Percentiles rank a stretch among this genome's conserved stretches.
These are phyloP conservation scores for Heptranchias perlo DNA, from an alignment of 2,113 vertebrate genomes.

Conservation along the genomic window DNA sequence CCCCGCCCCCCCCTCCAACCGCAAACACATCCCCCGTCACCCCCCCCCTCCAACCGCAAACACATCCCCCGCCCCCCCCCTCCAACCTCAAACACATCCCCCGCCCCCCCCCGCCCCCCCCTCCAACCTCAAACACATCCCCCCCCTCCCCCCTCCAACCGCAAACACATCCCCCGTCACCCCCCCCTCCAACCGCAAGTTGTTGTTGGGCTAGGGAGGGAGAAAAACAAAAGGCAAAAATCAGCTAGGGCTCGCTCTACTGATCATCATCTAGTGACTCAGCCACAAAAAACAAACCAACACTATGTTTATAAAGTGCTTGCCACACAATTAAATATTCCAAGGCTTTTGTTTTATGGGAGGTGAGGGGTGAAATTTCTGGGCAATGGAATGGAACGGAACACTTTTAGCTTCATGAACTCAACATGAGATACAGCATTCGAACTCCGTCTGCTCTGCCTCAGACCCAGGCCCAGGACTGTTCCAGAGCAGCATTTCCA, in stretches of 20 bases:
- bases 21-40: no score
- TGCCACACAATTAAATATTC: background rate
- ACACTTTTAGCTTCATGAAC: background rate
- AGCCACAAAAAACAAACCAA: background rate
- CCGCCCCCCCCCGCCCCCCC: no score
- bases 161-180: no score
- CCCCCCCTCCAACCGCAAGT: no score
- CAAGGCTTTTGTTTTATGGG: background rate
- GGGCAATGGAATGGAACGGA: background rate
- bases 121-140: no score
- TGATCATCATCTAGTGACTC: background rate
- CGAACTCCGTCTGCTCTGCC: background rate
- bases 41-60: no score
- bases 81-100: no score
- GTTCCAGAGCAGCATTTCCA: background rate
- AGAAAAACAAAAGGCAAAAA: background rate
- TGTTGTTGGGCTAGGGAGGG: background rate
- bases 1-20: no score
- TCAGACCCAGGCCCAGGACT: background rate
- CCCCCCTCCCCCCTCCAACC: no score
- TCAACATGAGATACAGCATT: background rate
- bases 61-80: no score
- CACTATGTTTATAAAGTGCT: background rate
- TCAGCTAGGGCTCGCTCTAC: no score
- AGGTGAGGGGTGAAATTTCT: background rate